Percentiles rank a stretch among this genome's conserved stretches.
phyloP scores from a whole-genome alignment of 2,113 vertebrate genomes.

The Charadrius vociferus region DNA sequence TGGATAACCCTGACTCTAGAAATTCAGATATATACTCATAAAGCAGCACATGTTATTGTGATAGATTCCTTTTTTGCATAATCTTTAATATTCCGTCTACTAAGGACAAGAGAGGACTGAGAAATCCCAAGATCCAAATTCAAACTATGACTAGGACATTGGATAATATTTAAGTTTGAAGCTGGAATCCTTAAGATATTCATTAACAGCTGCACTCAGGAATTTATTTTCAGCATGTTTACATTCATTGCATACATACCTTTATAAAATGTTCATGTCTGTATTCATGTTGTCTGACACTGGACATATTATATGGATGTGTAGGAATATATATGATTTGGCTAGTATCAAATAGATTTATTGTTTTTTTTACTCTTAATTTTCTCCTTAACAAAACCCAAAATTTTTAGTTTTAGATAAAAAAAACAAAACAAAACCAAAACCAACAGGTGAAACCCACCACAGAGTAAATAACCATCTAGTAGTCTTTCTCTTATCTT shows the following conservation, averaged over 20 bases:
- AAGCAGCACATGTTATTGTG: neutral
- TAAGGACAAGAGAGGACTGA: neutral
- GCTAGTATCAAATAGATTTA: neutral
- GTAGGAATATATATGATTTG: neutral
- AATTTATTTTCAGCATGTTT: neutral
- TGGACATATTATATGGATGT: neutral
- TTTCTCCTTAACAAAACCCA: neutral
- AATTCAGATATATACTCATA: neutral
- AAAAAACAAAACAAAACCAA: neutral
- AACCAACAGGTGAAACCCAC: accelerated
- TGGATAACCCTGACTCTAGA: neutral
- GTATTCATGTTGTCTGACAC: neutral
- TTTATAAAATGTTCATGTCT: neutral
- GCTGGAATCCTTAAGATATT: neutral
- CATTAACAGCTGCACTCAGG: neutral
- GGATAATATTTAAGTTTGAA: neutral
- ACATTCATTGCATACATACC: neutral
- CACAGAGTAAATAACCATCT: neutral
- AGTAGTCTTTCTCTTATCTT: neutral
- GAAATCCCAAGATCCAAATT: neutral
- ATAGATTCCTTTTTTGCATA: neutral
- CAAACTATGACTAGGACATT: neutral
- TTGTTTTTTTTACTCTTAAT: neutral
- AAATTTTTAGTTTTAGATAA: neutral
- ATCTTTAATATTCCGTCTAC: neutral